phyloP scores from a whole-genome alignment of 2,888 invertebrate genomes.

The Laspeyria flexula region DNA sequence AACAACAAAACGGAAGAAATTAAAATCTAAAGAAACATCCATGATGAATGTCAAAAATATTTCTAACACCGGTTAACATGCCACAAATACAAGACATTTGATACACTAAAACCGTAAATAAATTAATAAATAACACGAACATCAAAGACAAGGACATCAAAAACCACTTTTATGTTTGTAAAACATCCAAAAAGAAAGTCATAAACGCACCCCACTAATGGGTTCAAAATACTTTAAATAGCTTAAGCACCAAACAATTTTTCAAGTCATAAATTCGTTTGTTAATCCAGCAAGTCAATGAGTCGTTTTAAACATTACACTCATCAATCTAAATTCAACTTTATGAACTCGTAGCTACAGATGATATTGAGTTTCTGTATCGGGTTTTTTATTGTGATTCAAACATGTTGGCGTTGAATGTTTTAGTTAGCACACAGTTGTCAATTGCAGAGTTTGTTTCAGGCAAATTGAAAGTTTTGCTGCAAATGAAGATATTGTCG shows the following conservation, averaged over 20 bases:
- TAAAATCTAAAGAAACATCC: constrained; percentile 19
- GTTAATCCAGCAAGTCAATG: constrained; percentile 34
- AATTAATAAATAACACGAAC: constrained; percentile 46
- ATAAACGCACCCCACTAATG: constrained; percentile 53
- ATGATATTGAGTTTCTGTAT: not conserved
- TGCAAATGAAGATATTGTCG: too few relatives aligned
- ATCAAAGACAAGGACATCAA: constrained; percentile 48
- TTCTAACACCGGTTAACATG: constrained; percentile 25
- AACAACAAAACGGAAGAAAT: constrained; percentile 3
- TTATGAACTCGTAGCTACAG: not conserved
- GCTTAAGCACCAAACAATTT: constrained; percentile 50
- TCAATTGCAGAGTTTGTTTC: constrained; percentile 18
- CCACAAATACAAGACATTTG: constrained; percentile 16
- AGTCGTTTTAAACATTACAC: constrained; percentile 23
- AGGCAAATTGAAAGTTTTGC: not conserved
- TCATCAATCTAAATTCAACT: constrained; percentile 7
- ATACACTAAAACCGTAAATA: constrained; percentile 32
- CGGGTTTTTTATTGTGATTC: constrained; percentile 1
- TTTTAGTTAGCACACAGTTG: constrained; percentile 12
- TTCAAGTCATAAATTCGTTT: constrained; percentile 52
- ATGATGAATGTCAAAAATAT: constrained; percentile 31
- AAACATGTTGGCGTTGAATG: constrained; percentile 25
- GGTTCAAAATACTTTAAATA: constrained; percentile 56
- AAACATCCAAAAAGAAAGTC: constrained; percentile 48
- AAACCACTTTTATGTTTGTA: constrained; percentile 48